Evolutionary conservation across 2,113 vertebrate species (phyloP).

Genomic region (Myxocyprinus asiaticus): DNA sequence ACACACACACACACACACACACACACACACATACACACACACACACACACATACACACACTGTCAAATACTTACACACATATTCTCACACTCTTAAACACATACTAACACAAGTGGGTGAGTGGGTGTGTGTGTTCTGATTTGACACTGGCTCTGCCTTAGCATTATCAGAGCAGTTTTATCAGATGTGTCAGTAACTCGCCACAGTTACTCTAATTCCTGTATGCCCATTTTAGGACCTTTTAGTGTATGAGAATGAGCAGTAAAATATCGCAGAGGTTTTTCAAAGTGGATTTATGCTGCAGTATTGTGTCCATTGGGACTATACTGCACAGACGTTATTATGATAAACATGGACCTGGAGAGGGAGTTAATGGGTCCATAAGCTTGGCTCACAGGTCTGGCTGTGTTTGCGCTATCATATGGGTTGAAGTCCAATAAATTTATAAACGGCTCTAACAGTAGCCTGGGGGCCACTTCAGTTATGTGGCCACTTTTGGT

Average conservation of each 20-base stretch:
- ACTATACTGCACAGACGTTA: constrained; percentile 23
- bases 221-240: constrained; percentile 10
- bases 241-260: constrained; percentile 39
- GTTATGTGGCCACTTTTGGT: neutral
- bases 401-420: constrained; percentile 2
- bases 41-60: too few relatives aligned
- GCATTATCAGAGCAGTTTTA: constrained; percentile 13
- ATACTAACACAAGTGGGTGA: too few relatives aligned
- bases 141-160: neutral
- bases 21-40: too few relatives aligned
- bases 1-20: too few relatives aligned
- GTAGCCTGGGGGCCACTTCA: constrained; percentile 14
- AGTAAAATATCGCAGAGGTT: constrained; percentile 25
- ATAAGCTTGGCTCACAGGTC: constrained; percentile 21
- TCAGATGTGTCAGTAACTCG: constrained; percentile 33
- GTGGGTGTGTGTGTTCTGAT: neutral
- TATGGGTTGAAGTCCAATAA: constrained; percentile 31
- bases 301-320: constrained; percentile 33
- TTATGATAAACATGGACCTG: constrained; percentile 40
- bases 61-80: too few relatives aligned
- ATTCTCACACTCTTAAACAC: too few relatives aligned
- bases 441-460: constrained; percentile 22
- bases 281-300: constrained; percentile 48
- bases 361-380: constrained; percentile 33
- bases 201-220: neutral